Conservation (phyloP, 2,113 vertebrate species). For the Siniperca knerii region DNA sequence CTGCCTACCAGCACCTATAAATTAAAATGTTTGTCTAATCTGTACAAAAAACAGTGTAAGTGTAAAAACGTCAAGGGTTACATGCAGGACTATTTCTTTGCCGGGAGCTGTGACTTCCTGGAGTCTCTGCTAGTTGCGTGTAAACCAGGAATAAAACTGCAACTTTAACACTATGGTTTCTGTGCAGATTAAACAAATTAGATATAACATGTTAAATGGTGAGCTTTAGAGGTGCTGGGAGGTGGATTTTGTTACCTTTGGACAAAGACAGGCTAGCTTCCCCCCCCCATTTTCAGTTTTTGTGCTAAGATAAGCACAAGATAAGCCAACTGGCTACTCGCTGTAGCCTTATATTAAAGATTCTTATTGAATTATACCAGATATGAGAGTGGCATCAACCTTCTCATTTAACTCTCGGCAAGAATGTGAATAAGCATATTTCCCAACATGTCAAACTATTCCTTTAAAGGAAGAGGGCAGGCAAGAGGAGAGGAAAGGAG, state of each 20-base stretch:
- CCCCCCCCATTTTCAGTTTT: not conserved
- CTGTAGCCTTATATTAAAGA: too few species aligned
- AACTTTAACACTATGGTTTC: not conserved
- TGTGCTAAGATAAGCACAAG: too few species aligned
- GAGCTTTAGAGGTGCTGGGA: not conserved
- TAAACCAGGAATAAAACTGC: not conserved
- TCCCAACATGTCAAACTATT: constrained; percentile 5
- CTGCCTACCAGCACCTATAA: too few species aligned
- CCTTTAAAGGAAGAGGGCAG: not conserved
- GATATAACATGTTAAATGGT: not conserved
- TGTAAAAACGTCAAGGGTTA: not conserved
- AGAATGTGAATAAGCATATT: not conserved
- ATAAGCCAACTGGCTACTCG: too few species aligned
- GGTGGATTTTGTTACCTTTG: not conserved
- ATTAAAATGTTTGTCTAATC: too few species aligned
- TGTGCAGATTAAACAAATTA: not conserved
- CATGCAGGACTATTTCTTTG: not conserved
- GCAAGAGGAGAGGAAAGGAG: not conserved
- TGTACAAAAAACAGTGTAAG: too few species aligned
- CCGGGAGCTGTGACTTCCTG: not conserved
- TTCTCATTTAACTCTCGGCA: not conserved
- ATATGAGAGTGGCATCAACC: not conserved
- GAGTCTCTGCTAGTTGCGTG: not conserved
- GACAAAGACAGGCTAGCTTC: too few species aligned
- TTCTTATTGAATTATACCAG: not conserved